phyloP scores from a whole-genome alignment of 2,888 invertebrate genomes.

The Phortica magna region DNA sequence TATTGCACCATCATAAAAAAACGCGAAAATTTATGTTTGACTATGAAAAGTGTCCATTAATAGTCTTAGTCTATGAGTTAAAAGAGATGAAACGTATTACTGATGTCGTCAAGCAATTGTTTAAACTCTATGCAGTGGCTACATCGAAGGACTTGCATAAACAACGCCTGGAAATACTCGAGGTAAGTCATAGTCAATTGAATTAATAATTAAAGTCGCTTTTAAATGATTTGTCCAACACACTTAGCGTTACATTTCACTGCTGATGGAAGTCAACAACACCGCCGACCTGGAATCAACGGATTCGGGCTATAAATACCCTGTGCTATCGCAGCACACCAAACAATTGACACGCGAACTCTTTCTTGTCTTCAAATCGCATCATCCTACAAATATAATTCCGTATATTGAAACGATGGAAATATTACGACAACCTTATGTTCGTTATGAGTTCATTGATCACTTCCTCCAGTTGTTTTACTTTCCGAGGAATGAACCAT shows the following conservation, averaged over 20 bases:
- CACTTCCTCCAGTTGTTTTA: slow-evolving; percentile 69
- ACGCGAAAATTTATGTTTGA: slow-evolving; percentile 65
- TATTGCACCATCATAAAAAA: slow-evolving; percentile 78
- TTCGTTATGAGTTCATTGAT: slow-evolving; percentile 72
- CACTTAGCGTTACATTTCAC: slow-evolving; percentile 67
- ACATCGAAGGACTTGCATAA: slow-evolving; percentile 59
- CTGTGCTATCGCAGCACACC: slow-evolving; percentile 64
- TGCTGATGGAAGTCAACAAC: slow-evolving; percentile 72
- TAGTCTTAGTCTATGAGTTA: slow-evolving; percentile 66
- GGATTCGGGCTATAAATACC: slow-evolving; percentile 65
- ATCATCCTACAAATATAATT: slow-evolving; percentile 59
- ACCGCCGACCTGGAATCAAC: slow-evolving; percentile 68
- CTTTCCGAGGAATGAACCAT: slow-evolving; percentile 54
- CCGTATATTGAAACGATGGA: slow-evolving; percentile 67
- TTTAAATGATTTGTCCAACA: not conserved
- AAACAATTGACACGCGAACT: slow-evolving; percentile 65
- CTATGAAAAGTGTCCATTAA: slow-evolving; percentile 66
- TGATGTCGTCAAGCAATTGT: slow-evolving; percentile 60
- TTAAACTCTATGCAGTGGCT: slow-evolving; percentile 65
- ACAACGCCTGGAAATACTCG: slow-evolving; percentile 62
- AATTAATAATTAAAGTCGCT: not conserved
- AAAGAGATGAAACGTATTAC: slow-evolving; percentile 61
- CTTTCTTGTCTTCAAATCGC: slow-evolving; percentile 67
- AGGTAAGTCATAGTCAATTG: slow-evolving; percentile 56
- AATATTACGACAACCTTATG: slow-evolving; percentile 65